phyloP scores from a whole-genome alignment of 1,140 invertebrate species.

The Pseudoatta argentina region DNA sequence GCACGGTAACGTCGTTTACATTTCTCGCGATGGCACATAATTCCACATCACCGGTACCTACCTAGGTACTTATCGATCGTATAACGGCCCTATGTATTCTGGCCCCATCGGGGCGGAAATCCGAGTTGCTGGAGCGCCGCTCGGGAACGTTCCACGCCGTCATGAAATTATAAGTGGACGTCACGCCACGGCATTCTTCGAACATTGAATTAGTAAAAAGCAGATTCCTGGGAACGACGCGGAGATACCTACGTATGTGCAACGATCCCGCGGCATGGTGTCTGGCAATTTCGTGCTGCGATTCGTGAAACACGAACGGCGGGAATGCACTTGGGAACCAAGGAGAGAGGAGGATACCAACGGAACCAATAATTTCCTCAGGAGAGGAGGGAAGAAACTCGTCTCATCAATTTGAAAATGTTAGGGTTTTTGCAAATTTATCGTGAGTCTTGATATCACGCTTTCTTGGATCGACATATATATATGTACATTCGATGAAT shows the following conservation, averaged over 20 bases:
- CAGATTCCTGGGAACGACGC: slow-evolving; percentile 63
- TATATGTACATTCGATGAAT: neutral
- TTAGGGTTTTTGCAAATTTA: slow-evolving; percentile 33
- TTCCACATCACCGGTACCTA: slow-evolving; percentile 51
- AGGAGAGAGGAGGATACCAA: neutral
- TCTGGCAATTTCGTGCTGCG: slow-evolving; percentile 48
- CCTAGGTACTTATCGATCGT: slow-evolving; percentile 51
- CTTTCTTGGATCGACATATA: neutral
- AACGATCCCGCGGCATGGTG: slow-evolving; percentile 25
- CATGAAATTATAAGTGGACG: slow-evolving; percentile 61
- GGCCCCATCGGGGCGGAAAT: slow-evolving; percentile 45
- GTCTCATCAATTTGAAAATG: neutral
- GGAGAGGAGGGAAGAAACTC: neutral
- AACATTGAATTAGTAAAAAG: slow-evolving; percentile 73
- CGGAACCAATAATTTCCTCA: slow-evolving; percentile 47
- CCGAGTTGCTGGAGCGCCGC: slow-evolving; percentile 36
- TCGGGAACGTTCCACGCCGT: slow-evolving; percentile 10
- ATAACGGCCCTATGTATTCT: slow-evolving; percentile 52
- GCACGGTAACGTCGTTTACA: neutral
- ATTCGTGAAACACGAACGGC: slow-evolving; percentile 33
- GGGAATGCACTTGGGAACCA: slow-evolving; percentile 7
- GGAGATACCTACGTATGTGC: neutral
- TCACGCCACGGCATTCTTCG: slow-evolving; percentile 69
- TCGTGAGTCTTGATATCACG: slow-evolving; percentile 4
- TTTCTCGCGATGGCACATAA: slow-evolving; percentile 49